These are phyloP conservation scores for Cossypha heuglini DNA, from an alignment of 2,797 vertebrate species.

Conservation along the genomic window DNA sequence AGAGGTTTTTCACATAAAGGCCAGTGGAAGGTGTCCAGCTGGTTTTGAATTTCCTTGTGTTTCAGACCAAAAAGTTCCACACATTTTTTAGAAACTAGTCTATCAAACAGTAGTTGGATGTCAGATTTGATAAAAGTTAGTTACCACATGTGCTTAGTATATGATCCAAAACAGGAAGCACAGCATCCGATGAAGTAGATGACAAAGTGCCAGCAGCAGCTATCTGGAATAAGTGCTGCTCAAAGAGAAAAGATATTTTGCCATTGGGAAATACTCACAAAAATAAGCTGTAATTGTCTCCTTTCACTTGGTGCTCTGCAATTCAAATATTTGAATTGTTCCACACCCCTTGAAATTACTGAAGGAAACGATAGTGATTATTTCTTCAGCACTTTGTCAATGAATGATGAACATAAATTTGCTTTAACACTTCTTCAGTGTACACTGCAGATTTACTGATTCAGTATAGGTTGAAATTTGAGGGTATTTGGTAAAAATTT, in stretches of 20 bases:
- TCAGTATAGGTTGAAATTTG: not conserved
- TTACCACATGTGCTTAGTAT: slow-evolving; percentile 10
- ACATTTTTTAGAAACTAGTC: slow-evolving; percentile 15
- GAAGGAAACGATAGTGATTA: slow-evolving; percentile 34
- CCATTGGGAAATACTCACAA: slow-evolving; percentile 19
- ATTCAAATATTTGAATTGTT: slow-evolving; percentile 34
- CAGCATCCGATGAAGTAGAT: slow-evolving; percentile 25
- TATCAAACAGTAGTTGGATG: not conserved
- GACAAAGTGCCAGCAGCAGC: slow-evolving; percentile 45
- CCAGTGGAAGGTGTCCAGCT: not conserved
- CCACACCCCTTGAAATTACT: not conserved
- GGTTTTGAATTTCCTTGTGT: not conserved
- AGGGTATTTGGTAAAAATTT: not conserved
- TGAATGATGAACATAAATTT: slow-evolving; percentile 6
- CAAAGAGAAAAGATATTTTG: slow-evolving; percentile 47
- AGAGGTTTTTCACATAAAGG: not conserved
- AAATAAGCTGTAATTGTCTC: slow-evolving; percentile 20
- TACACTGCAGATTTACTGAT: not conserved
- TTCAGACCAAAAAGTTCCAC: not conserved
- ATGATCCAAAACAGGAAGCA: slow-evolving; percentile 52
- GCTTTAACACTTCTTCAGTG: not conserved
- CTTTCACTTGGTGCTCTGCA: not conserved
- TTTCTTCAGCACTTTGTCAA: not conserved
- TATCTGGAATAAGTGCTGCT: slow-evolving; percentile 54
- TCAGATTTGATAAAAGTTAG: slow-evolving; percentile 50